A percentile compares a stretch with the other conserved stretches of the same genome.
Evolutionary conservation across 2,888 invertebrate species (phyloP).

Genomic region (Diplolepis rosae): DNA sequence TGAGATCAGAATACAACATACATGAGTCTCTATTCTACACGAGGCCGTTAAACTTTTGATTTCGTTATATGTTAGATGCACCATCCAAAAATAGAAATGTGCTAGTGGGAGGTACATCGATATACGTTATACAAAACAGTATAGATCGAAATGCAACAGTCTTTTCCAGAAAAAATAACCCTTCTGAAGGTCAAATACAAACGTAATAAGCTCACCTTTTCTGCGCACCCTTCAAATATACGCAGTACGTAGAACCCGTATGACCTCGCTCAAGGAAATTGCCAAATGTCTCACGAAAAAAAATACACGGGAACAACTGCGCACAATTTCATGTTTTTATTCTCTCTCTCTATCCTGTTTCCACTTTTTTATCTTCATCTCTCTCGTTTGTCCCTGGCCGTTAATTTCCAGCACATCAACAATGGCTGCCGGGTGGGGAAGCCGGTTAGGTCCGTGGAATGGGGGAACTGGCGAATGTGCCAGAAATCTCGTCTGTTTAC

Average conservation of each 20-base stretch:
- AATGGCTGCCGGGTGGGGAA: conserved; percentile 35
- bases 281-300: neutral
- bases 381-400: conserved; percentile 32
- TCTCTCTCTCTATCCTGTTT: neutral
- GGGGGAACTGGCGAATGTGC: conserved; percentile 64
- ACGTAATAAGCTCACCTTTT: neutral
- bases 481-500: conserved; percentile 61
- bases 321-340: conserved; percentile 2
- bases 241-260: conserved; percentile 24
- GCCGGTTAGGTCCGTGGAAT: conserved; percentile 48
- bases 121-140: neutral
- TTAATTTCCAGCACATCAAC: conserved; percentile 18
- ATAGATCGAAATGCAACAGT: neutral
- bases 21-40: too few relatives aligned
- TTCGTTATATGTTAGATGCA: neutral
- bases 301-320: neutral
- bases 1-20: too few relatives aligned
- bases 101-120: neutral
- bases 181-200: neutral
- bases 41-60: neutral
- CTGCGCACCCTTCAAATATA: neutral
- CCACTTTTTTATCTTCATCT: neutral
- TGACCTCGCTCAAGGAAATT: conserved; percentile 29
- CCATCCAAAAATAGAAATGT: neutral
- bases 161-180: neutral